These are phyloP conservation scores for Palythoa heliodiscus DNA, from an alignment of 92 coral and sea anemone genomes.

Conservation along the genomic window DNA sequence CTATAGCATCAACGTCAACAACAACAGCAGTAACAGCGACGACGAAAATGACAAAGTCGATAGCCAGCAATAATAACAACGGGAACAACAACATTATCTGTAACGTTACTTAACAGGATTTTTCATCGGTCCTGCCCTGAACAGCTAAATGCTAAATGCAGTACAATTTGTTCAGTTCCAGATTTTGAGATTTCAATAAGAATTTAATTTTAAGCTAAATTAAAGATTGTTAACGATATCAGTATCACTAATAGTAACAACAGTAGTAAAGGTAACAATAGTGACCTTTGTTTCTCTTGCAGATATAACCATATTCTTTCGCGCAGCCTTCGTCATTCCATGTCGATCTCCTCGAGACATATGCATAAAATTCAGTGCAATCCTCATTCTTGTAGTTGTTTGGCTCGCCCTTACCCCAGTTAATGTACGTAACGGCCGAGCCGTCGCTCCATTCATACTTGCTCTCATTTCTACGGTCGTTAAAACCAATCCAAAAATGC, in stretches of 20 bases:
- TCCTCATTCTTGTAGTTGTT: slow-evolving; percentile 69
- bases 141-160: too few species aligned
- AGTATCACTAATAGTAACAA: background rate
- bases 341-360: too few species aligned
- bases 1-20: too few species aligned
- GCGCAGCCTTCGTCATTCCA: slow-evolving; percentile 89
- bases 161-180: too few species aligned
- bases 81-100: too few species aligned
- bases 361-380: slow-evolving; percentile 66
- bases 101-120: too few species aligned
- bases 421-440: slow-evolving; percentile 57
- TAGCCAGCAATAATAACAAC: too few species aligned
- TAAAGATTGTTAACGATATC: background rate
- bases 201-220: too few species aligned
- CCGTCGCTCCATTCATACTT: slow-evolving; percentile 91
- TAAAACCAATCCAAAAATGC: slow-evolving; percentile 89
- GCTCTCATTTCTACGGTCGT: slow-evolving; percentile 79
- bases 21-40: too few species aligned
- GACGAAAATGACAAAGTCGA: too few species aligned
- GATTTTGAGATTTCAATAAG: too few species aligned
- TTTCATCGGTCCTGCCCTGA: too few species aligned
- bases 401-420: slow-evolving; percentile 83
- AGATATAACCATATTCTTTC: slow-evolving; percentile 76
- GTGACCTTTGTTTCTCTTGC: slow-evolving; percentile 75
- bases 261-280: background rate